Evolutionary conservation across 2,888 invertebrate species (phyloP), one percentile per base, ranked within the genome.

Genomic region (Baccha elongata): DNA sequence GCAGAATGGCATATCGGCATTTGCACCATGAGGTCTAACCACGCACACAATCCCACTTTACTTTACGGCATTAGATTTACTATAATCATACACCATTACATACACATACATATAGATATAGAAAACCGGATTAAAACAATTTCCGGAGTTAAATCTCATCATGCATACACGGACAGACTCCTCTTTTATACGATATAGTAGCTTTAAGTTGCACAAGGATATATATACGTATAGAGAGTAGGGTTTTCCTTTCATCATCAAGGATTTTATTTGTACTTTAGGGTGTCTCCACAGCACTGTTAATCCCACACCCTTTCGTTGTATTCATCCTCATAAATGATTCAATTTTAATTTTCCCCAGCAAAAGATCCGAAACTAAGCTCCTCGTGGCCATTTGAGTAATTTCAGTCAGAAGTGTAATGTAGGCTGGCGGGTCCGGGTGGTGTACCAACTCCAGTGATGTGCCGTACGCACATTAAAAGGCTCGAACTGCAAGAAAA

Each of bases 311-410:
- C 68, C 64, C 72, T 68, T 58, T 48, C 55, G 15, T 58, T 8
- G 64, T 73, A 83, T 83, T 76, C 83, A 78, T 76, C 72, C 83
- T 83, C 83, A 83, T 83, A 73, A 83, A 83, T 83, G 78, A 83
- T 83, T 83, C 76, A 83, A 83, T 83, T 83, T 83, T 83, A 83
- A 83, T 83, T 83, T 83, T 76, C 83, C 42, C 60, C 72, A 64
- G 83, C 29, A 83, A 72, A 76, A 78, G 60, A 53, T 64, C 67
- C 76, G 13, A 73, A 78, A 73, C 78, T 83, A 78, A 78, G 72
- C 76, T 73, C 64, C 44, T 26, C 29, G 60, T 44, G 44, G 60
- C n/a, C 26, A 60, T 42, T 29, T 29, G 42, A 26, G 42, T 44
- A 29, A 44, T n/a, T 35, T 19, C 23, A 19, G 5, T 1, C n/a